These are phyloP conservation scores for Halichoerus grypus DNA, from an alignment of 2,113 vertebrate species.

Conservation along the genomic window DNA sequence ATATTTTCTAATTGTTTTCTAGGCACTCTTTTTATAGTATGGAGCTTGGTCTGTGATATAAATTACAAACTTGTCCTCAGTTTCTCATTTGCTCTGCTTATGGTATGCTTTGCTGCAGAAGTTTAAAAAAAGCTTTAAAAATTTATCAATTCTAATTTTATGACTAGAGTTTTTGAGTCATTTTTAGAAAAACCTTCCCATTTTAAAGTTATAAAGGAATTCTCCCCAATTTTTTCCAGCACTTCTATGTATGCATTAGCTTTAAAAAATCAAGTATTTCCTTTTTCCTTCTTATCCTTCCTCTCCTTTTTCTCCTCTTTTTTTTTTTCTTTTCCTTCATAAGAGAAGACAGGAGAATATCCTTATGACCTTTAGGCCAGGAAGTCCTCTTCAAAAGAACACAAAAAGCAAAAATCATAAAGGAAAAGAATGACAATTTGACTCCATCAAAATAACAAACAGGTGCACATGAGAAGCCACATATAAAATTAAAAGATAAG, in stretches of 20 bases:
- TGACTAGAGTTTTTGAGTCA: not conserved
- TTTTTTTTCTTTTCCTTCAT: not conserved
- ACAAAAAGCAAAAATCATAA: not conserved
- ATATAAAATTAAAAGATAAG: not conserved
- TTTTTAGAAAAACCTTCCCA: not conserved
- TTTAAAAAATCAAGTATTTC: not conserved
- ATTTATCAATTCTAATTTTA: not conserved
- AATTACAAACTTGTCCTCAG: not conserved
- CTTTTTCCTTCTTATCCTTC: not conserved
- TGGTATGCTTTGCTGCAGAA: not conserved
- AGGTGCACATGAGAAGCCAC: not conserved
- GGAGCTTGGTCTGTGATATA: not conserved
- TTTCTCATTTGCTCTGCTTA: not conserved
- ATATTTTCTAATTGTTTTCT: not conserved
- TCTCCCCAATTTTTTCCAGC: not conserved
- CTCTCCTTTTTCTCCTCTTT: not conserved
- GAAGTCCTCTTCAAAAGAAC: not conserved
- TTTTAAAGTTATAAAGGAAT: not conserved
- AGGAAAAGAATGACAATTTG: not conserved
- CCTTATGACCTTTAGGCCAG: not conserved
- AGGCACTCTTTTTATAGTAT: not conserved
- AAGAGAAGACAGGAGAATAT: not conserved
- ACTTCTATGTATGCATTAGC: not conserved
- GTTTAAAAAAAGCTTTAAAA: not conserved
- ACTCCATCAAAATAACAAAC: not conserved